Percentiles rank a stretch among this genome's conserved stretches.
Conservation (phyloP, 1,140 invertebrate genomes). For the Ceratosolen fusciceps region DNA sequence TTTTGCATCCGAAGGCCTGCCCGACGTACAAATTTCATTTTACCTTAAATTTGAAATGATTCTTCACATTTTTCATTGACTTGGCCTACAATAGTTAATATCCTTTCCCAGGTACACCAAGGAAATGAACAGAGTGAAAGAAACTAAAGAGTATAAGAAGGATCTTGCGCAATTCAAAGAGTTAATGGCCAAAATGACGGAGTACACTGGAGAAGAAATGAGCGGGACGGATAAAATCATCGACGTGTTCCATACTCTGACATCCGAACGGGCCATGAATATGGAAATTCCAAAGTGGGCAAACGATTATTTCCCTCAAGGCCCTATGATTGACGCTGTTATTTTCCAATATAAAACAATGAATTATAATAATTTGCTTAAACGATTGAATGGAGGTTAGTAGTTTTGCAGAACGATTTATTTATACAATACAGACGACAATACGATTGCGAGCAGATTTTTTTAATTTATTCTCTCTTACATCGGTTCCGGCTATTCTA, state of each 20-base stretch:
- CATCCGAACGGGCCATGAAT: conserved; percentile 64
- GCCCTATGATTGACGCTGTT: conserved; percentile 34
- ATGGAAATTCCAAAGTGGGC: conserved; percentile 74
- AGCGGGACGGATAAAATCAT: not conserved
- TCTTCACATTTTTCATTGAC: no score
- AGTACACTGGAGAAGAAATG: conserved; percentile 31
- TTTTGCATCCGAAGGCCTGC: conserved; percentile 47
- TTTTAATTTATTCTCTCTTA: no score
- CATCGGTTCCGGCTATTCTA: not conserved
- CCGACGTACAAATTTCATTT: conserved; percentile 9
- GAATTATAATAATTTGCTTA: conserved; percentile 73
- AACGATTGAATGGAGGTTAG: conserved; percentile 74
- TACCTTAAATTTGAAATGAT: not conserved
- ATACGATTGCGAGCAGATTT: no score
- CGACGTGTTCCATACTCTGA: conserved; percentile 34
- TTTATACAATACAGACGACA: not conserved
- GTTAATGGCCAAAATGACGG: conserved; percentile 27
- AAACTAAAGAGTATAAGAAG: conserved; percentile 1
- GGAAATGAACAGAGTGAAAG: conserved; percentile 16
- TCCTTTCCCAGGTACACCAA: conserved; percentile 13
- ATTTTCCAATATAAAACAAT: conserved; percentile 73
- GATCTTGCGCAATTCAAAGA: not conserved
- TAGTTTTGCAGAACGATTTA: not conserved
- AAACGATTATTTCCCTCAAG: conserved; percentile 25
- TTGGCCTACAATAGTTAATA: no score